A percentile compares a stretch with the other conserved stretches of the same genome.
phyloP scores from a whole-genome alignment of 2,797 vertebrate genomes.

The Molossus alvarezi region DNA sequence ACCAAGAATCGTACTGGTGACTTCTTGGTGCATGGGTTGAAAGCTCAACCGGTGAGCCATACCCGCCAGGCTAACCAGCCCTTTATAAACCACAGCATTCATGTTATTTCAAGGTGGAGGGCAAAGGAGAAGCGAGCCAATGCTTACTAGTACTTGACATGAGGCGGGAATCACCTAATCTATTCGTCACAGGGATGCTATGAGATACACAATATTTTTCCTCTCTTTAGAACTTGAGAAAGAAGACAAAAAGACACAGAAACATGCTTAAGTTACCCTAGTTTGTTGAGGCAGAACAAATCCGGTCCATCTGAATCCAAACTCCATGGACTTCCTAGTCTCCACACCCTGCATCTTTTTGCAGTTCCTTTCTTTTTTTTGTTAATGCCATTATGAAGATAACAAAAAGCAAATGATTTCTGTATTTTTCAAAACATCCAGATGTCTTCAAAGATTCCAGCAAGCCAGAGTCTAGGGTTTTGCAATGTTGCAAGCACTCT shows the following conservation, averaged over 20 bases:
- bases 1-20: too few relatives aligned
- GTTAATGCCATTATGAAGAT: not conserved
- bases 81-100: not conserved
- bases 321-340: not conserved
- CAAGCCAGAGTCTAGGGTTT: slow-evolving; percentile 16
- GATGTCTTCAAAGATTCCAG: slow-evolving; percentile 50
- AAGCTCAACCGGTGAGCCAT: too few relatives aligned
- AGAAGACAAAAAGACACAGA: not conserved
- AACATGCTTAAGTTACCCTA: not conserved
- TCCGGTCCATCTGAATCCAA: not conserved
- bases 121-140: not conserved
- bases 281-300: not conserved
- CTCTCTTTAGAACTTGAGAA: not conserved
- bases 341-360: not conserved
- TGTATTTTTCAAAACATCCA: slow-evolving; percentile 65
- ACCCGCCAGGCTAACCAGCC: not conserved
- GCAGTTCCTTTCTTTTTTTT: not conserved
- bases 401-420: slow-evolving; percentile 42
- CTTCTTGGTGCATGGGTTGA: too few relatives aligned
- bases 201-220: not conserved
- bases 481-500: not conserved
- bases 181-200: not conserved
- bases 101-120: not conserved
- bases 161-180: not conserved
- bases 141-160: not conserved